Evolutionary conservation across 2,888 invertebrate species (phyloP).

Genomic region (Diarsia rubi): DNA sequence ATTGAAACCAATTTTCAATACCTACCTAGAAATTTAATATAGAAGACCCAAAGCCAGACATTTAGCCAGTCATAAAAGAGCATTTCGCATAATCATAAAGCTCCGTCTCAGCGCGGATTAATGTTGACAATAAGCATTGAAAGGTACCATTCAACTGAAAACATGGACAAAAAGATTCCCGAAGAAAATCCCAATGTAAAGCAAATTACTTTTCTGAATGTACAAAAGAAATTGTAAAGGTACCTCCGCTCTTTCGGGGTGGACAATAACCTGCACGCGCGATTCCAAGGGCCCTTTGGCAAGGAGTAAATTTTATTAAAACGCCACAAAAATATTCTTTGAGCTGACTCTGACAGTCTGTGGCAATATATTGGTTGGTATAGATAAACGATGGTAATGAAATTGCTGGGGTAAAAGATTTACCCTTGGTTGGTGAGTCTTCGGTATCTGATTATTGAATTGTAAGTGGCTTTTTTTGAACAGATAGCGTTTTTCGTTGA

Average conservation of each 20-base stretch:
- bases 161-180: constrained; percentile 55
- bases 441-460: background rate
- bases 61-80: constrained; percentile 14
- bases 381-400: constrained; percentile 54
- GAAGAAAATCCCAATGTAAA: constrained; percentile 53
- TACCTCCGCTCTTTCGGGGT: constrained; percentile 54
- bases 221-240: constrained; percentile 64
- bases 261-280: constrained; percentile 80
- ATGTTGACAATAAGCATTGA: constrained; percentile 60
- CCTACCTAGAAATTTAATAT: constrained; percentile 28
- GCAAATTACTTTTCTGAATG: constrained; percentile 65
- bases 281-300: constrained; percentile 70
- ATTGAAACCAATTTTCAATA: constrained; percentile 23
- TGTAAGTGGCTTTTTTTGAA: background rate
- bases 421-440: background rate
- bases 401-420: constrained; percentile 36
- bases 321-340: constrained; percentile 75
- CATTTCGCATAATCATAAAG: constrained; percentile 40
- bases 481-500: background rate
- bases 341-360: constrained; percentile 68
- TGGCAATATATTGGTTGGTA: constrained; percentile 61
- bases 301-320: constrained; percentile 81
- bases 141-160: constrained; percentile 49
- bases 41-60: constrained; percentile 9
- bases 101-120: constrained; percentile 41